phyloP scores from a whole-genome alignment of 2,888 invertebrate genomes.

The Acrobasis consociella region DNA sequence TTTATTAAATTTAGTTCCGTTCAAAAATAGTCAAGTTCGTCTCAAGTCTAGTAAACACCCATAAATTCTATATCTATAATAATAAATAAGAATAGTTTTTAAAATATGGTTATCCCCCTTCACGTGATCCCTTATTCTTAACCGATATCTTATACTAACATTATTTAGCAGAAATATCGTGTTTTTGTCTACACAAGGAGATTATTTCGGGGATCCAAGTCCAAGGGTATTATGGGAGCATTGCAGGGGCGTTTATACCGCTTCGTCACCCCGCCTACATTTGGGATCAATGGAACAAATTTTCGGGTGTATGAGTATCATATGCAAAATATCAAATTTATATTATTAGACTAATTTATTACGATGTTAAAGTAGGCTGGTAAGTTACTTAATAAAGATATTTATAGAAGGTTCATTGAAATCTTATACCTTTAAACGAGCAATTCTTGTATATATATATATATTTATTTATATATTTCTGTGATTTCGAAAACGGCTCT shows the following conservation, averaged over 20 bases:
- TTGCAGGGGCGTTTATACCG: constrained; percentile 5
- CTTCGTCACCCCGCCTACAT: constrained; percentile 6
- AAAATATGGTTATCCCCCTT: background rate
- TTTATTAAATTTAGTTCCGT: too few relatives aligned
- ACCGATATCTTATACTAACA: background rate
- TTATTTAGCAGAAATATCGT: background rate
- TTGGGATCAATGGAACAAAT: background rate
- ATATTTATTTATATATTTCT: too few relatives aligned
- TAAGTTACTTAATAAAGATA: background rate
- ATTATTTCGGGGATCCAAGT: constrained; percentile 3
- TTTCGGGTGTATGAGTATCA: background rate
- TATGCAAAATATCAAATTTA: constrained; percentile 5
- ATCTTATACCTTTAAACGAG: too few relatives aligned
- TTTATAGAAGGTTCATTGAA: background rate
- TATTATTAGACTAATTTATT: background rate
- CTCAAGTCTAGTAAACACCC: too few relatives aligned
- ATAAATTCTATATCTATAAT: too few relatives aligned
- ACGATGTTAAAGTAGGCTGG: background rate
- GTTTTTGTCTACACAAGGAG: background rate
- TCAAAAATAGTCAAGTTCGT: too few relatives aligned
- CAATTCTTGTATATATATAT: too few relatives aligned
- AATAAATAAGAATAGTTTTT: background rate
- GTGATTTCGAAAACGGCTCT: too few relatives aligned
- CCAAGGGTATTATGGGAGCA: constrained; percentile 6
- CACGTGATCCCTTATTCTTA: background rate